Base-by-base conservation (phyloP, 2,113 vertebrate species). In the Electrona antarctica region DNA sequence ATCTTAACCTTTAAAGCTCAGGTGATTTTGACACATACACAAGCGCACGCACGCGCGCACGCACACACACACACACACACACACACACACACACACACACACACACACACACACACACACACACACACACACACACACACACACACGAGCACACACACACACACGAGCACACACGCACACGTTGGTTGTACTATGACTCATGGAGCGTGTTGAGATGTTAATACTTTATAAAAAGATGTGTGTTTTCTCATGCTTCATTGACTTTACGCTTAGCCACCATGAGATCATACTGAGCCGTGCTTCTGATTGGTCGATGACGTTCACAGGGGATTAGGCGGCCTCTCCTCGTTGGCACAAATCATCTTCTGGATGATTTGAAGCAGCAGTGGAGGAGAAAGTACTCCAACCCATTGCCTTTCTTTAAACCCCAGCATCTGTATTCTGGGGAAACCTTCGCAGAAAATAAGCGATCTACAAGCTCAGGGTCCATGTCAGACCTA, bases 211-310 rank as follows among this genome's bases (percentile, higher is more conserved):
- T 79, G 75, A n/a, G 48, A 66, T 83, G 85, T 80, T 82, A 84
- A 82, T 81, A 50, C 79, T 79, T 81, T 67, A 82, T 81, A 83
- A 87, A 84, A 73, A 71, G 60, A 60, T 59, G 63, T 74, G 69
- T 76, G 61, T 85, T 74, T 84, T 60, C 70, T 77, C 77, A 65
- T 63, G 49, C 71, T 82, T 51, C 72, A 84, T 81, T 78, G 74
- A 79, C 70, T 71, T 41, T 79, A 81, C 73, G 63, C 63, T 79
- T 70, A 82, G 78, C 58, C 50, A 75, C 60, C 62, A 49, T 13
- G n/a, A 78, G 84, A 66, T 78, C 62, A 64, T 68, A 8, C 56
- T 13, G 55, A 50, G 67, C 73, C 66, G 48, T 64, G 46, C 14
- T 46, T 55, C 60, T 71, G 76, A 84, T 74, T 78, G 81, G 74